Evolutionary conservation across 2,888 invertebrate genomes (phyloP), one percentile per base, ranked within the genome.

Genomic region (Nymphalis polychloros): DNA sequence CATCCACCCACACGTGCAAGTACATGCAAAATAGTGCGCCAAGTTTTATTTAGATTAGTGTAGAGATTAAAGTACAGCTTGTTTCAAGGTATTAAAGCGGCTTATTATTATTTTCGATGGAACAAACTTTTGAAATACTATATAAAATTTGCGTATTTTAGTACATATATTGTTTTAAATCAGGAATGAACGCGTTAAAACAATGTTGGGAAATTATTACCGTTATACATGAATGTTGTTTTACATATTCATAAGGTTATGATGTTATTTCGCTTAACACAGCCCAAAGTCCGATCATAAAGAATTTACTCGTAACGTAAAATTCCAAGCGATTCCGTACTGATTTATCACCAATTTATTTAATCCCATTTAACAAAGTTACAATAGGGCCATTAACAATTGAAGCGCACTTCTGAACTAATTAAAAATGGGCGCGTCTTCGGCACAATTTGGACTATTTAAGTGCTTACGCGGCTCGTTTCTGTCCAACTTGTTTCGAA

Each of bases 401-500:
- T 86, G 82, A 89, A 86, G 81, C 81, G 82, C 84, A 83, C 83
- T 82, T 85, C 85, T 83, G 81, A 89, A 90, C 88, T 89, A 90
- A 91, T 91, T 91, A 90, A 90, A 90, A 90, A 91, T 91, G 90
- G 84, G 86, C 86, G 87, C 86, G 84, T 87, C 88, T 87, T 85
- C 85, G 84, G 84, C 87, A 86, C 89, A 87, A 88, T 91, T 90
- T 88, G 84, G 88, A 88, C 90, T 87, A 88, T 91, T 90, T 88
- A 90, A 91, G 89, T 91, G 90, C 88, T 89, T 84, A 88, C 86
- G 86, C 86, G 87, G 84, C 83, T 84, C 85, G 85, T 78, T 83
- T 84, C 86, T 86, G 89, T 88, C 87, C 89, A 86, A 92, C 86
- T 92, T 90, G 86, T 87, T 85, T 86, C 85, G 90, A 91, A 89